Conservation (phyloP, 2,113 vertebrate genomes). For the Glaucomys volans region DNA sequence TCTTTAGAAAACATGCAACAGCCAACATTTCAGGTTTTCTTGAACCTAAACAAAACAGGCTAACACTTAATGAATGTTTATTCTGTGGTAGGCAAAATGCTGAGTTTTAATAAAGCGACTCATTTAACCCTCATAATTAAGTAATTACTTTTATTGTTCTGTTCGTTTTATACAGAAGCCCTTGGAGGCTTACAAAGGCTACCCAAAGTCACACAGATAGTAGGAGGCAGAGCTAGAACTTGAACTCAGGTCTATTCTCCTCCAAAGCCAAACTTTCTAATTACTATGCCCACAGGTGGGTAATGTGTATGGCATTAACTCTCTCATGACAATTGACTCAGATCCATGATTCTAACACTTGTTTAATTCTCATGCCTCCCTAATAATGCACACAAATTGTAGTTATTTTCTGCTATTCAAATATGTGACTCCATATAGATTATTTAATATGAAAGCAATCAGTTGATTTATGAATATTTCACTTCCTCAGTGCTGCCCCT, state of each 20-base stretch:
- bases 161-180: not conserved
- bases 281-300: not conserved
- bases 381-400: not conserved
- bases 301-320: not conserved
- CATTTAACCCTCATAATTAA: not conserved
- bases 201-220: not conserved
- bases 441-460: not conserved
- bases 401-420: not conserved
- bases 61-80: not conserved
- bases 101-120: not conserved
- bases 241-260: not conserved
- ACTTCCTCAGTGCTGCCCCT: not conserved
- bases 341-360: not conserved
- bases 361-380: not conserved
- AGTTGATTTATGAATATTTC: not conserved
- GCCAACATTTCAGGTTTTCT: not conserved
- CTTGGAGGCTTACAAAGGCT: not conserved
- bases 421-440: not conserved
- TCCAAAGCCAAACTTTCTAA: not conserved
- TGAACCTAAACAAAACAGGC: not conserved
- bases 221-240: not conserved
- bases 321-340: not conserved
- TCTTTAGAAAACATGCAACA: not conserved
- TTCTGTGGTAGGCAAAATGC: not conserved
- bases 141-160: not conserved